Evolutionary conservation across 1,140 invertebrate genomes (phyloP).

Genomic region (Steinernema khuongi): DNA sequence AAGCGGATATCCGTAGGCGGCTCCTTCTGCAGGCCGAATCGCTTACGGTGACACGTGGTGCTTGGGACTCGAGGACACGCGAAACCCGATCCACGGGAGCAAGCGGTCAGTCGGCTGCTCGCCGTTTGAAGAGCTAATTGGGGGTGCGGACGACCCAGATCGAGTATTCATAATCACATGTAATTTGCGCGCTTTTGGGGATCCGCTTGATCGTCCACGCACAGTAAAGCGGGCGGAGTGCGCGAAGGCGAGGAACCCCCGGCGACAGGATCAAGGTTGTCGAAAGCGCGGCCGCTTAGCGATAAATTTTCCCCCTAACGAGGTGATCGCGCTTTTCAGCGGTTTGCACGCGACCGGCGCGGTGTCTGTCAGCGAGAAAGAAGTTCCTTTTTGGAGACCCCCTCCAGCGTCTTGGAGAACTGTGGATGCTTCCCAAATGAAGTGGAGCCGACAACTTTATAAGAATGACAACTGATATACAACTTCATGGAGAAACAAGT

Average conservation of each 20-base stretch:
- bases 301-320: neutral
- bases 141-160: neutral
- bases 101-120: neutral
- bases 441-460: too few relatives aligned
- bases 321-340: neutral
- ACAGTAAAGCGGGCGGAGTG: neutral
- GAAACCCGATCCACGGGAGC: neutral
- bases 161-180: neutral
- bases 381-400: too few relatives aligned
- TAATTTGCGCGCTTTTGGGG: neutral
- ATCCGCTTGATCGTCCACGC: neutral
- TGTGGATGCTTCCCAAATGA: too few relatives aligned
- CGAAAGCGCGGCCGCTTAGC: neutral
- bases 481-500: too few relatives aligned
- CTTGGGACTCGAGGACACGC: neutral
- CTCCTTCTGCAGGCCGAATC: too few relatives aligned
- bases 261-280: neutral
- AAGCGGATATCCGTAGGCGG: too few relatives aligned
- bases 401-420: too few relatives aligned
- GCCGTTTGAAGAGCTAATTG: constrained; percentile 4
- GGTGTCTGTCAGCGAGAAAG: too few relatives aligned
- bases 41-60: neutral
- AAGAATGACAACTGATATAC: too few relatives aligned
- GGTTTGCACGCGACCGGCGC: neutral
- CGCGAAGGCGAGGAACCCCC: neutral